phyloP scores from a whole-genome alignment of 2,113 vertebrate genomes.

The Albula glossodonta region DNA sequence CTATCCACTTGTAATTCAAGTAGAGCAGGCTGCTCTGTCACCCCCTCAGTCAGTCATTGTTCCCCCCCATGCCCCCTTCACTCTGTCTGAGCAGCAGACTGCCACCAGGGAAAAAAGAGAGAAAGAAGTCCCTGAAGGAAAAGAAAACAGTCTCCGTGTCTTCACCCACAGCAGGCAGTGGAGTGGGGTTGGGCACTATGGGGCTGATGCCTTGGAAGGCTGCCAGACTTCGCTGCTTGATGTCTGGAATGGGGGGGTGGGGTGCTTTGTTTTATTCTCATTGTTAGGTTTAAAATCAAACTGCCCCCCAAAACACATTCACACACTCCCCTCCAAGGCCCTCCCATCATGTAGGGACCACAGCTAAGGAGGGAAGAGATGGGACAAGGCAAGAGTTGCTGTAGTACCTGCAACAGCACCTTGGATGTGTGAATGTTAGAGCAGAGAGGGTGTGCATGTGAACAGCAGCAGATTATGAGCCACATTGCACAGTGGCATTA shows the following conservation, averaged over 20 bases:
- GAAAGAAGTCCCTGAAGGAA: slow-evolving; percentile 33
- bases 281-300: slow-evolving; percentile 33
- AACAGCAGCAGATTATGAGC: slow-evolving; percentile 57
- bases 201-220: slow-evolving; percentile 46
- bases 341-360: not conserved
- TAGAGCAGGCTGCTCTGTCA: slow-evolving; percentile 51
- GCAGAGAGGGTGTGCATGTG: slow-evolving; percentile 51
- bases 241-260: slow-evolving; percentile 33
- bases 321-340: not conserved
- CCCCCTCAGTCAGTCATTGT: slow-evolving; percentile 42
- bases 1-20: slow-evolving; percentile 61
- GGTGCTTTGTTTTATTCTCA: slow-evolving; percentile 35
- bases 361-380: slow-evolving; percentile 31
- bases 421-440: slow-evolving; percentile 35
- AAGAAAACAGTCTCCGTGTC: slow-evolving; percentile 41
- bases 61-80: slow-evolving; percentile 41
- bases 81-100: slow-evolving; percentile 30
- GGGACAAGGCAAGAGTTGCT: slow-evolving; percentile 22
- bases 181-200: slow-evolving; percentile 22
- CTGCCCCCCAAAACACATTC: slow-evolving; percentile 13
- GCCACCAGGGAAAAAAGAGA: slow-evolving; percentile 40
- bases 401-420: slow-evolving; percentile 49
- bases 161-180: slow-evolving; percentile 23
- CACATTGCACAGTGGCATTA: slow-evolving; percentile 58
- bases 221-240: slow-evolving; percentile 32